Evolutionary conservation across 2,113 vertebrate species (phyloP), one percentile per base, ranked within the genome.

Genomic region (Ascaphus truei): DNA sequence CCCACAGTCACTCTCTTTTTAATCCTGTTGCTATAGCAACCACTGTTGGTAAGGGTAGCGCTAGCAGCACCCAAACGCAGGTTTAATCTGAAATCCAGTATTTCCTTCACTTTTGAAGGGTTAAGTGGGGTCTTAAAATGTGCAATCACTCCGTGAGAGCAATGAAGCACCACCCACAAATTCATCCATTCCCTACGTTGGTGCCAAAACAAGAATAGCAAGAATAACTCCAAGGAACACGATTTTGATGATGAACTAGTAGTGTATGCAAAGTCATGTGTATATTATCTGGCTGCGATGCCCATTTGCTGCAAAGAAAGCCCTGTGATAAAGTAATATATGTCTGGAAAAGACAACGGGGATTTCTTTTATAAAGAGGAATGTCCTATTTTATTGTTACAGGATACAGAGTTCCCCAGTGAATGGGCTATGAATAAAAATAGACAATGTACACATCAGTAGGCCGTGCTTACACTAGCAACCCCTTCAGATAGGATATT

Each of bases 371-470:
- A 8, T 29, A 9, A 18, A 12, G 10, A 45, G 36, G 8, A 23
- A 27, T 13, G 23, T 26, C 58, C 29, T 18, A 20, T 43, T 61
- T 61, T 61, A 45, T 9, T 7, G 37, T n/a, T 36, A 20, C 18
- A 26, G 8, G 25, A 41, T 41, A 12, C 27, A 3, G 23, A 12
- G 37, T 37, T 58, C 58, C 58, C 58, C 27, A 37, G 15, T 45
- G 58, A 43, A 37, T 8, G 15, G 18, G 7, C 58, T 61, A 45
- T 61, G 58, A 61, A 61, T 61, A 61, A 45, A 27, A 61, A 55
- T 41, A 27, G 58, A 45, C 9, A 57, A 61, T 43, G 43, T 43
- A 61, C 22, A 3, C 58, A n/a, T n/a, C n/a, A n/a, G n/a, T n/a
- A n/a, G n/a, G n/a, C n/a, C n/a, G n/a, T n/a, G n/a, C n/a, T n/a